A percentile compares a stretch with the other conserved stretches of the same genome.
Evolutionary conservation across 1,140 invertebrate species (phyloP).

Genomic region (Lucilia sericata): DNA sequence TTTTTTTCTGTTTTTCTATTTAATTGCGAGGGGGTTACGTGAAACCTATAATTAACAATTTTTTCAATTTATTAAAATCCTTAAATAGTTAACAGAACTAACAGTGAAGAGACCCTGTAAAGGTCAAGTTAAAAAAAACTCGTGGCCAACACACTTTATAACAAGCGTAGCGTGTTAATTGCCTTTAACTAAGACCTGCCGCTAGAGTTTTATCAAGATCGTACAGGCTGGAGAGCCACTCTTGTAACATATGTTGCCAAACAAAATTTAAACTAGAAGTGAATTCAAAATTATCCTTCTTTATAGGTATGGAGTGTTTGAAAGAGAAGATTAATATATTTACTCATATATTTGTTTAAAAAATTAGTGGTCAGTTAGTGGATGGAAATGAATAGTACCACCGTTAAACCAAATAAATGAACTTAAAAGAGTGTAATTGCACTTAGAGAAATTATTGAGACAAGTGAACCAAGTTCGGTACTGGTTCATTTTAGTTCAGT

Average conservation of each 20-base stretch:
- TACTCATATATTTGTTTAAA: not conserved
- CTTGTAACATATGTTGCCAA: slow-evolving; percentile 41
- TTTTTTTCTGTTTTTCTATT: not conserved
- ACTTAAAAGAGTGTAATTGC: not conserved
- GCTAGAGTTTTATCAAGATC: slow-evolving; percentile 22
- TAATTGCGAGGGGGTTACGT: slow-evolving; percentile 26
- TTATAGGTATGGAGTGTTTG: not conserved
- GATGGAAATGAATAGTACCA: not conserved
- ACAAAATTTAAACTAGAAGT: not conserved
- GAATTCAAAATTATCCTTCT: not conserved
- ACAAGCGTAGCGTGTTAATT: slow-evolving; percentile 48
- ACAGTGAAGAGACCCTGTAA: not conserved
- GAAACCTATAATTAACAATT: slow-evolving; percentile 41
- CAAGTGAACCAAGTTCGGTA: not conserved
- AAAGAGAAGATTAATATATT: not conserved
- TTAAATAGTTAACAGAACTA: slow-evolving; percentile 10
- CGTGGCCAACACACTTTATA: slow-evolving; percentile 42
- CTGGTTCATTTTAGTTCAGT: no score
- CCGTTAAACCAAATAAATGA: not conserved
- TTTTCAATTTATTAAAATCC: slow-evolving; percentile 38
- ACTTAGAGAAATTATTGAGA: not conserved
- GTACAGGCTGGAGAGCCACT: not conserved
- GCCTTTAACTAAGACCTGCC: slow-evolving; percentile 36
- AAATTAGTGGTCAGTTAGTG: slow-evolving; percentile 23
- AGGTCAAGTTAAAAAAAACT: not conserved